Evolutionary conservation across 92 coral and sea anemone species (phyloP).

Genomic region (Actinostola sp.): DNA sequence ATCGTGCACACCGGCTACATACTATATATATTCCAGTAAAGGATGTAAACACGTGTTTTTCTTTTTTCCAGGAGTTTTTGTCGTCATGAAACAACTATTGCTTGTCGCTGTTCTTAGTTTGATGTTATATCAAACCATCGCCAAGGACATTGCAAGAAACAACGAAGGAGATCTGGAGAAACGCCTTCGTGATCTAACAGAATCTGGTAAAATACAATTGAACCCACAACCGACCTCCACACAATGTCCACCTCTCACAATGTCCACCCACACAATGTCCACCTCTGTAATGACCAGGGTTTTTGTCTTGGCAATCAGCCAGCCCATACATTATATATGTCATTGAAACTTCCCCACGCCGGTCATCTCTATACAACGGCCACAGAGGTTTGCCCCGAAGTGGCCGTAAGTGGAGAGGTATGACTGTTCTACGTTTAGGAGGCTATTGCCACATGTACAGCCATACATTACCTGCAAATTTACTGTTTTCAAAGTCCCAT

Average conservation of each 20-base stretch:
- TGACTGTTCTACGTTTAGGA: too few species aligned
- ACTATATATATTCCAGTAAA: background rate
- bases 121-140: constrained; percentile 1
- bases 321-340: too few species aligned
- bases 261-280: background rate
- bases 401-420: too few species aligned
- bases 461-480: too few species aligned
- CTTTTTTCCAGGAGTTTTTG: background rate
- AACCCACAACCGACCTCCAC: background rate
- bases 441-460: too few species aligned
- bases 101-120: constrained; percentile 1
- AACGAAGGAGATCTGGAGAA: constrained; percentile 13
- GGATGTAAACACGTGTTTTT: background rate
- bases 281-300: background rate
- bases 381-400: too few species aligned
- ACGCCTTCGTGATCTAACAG: constrained; percentile 22
- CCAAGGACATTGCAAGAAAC: background rate
- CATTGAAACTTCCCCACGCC: too few species aligned
- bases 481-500: too few species aligned
- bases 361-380: too few species aligned
- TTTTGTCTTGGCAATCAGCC: too few species aligned
- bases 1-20: too few species aligned
- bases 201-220: constrained; percentile 11
- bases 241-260: background rate
- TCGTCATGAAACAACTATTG: constrained; percentile 13